These are phyloP conservation scores for Corvus hawaiiensis DNA, from an alignment of 2,113 vertebrate genomes.

Conservation along the genomic window DNA sequence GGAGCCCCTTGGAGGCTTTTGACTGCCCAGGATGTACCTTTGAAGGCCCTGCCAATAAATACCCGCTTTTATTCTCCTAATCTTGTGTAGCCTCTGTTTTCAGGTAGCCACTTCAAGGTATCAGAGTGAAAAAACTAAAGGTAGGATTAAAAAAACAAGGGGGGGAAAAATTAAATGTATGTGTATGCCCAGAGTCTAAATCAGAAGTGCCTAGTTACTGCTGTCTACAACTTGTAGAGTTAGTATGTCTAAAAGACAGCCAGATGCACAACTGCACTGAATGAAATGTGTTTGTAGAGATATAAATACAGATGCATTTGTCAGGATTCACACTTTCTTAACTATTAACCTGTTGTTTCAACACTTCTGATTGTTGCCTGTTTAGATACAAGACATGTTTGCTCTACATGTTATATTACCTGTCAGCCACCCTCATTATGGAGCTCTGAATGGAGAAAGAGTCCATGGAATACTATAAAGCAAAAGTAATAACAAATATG, in stretches of 20 bases:
- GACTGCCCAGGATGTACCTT: neutral
- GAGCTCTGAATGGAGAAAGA: neutral
- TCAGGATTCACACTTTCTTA: neutral
- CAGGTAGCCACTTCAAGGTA: neutral
- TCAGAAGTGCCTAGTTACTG: neutral
- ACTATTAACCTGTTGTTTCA: neutral
- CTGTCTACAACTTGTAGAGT: neutral
- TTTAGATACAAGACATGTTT: neutral
- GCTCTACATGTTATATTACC: neutral
- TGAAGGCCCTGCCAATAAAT: neutral
- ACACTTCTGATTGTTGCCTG: neutral
- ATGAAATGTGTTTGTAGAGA: neutral
- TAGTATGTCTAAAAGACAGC: neutral
- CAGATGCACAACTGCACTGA: neutral
- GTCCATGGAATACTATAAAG: neutral
- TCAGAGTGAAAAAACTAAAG: neutral
- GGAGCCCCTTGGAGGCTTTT: neutral
- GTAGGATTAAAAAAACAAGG: neutral
- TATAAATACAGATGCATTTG: neutral
- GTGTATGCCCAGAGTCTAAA: neutral
- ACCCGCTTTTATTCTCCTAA: neutral
- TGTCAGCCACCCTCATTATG: neutral
- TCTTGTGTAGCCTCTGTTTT: neutral
- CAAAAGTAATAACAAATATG: neutral
- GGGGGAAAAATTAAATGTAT: accelerated